phyloP scores from a whole-genome alignment of 2,113 vertebrate genomes.

The Rhadina sibilatrix region DNA sequence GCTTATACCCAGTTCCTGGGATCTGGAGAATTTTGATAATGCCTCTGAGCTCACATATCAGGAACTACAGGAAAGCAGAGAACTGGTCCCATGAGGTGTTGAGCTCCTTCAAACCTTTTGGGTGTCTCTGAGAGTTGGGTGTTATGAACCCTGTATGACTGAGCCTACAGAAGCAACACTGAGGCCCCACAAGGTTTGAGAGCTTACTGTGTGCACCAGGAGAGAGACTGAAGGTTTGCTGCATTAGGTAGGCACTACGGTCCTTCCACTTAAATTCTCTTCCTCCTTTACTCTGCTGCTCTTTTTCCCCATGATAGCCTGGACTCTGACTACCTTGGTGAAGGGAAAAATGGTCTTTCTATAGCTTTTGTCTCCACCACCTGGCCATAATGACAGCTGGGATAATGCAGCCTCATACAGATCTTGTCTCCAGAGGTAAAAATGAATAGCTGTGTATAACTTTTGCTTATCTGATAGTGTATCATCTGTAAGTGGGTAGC shows the following conservation, averaged over 20 bases:
- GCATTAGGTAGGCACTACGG: neutral
- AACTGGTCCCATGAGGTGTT: neutral
- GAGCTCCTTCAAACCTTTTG: neutral
- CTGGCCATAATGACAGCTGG: neutral
- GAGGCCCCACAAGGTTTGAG: fast-evolving
- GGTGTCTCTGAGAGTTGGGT: neutral
- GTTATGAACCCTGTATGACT: fast-evolving
- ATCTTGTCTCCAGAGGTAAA: neutral
- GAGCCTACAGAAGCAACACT: neutral
- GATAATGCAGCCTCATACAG: neutral
- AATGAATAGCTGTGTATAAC: neutral
- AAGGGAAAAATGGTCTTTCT: neutral
- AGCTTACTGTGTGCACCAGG: neutral
- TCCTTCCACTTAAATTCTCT: neutral
- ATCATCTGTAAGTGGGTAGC: neutral
- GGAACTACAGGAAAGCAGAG: neutral
- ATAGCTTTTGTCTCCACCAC: neutral
- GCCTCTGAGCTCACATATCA: neutral
- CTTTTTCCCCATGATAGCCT: neutral
- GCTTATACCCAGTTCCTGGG: neutral
- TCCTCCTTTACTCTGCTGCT: neutral
- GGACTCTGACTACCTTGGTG: neutral
- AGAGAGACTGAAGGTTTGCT: neutral
- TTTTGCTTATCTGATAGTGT: neutral
- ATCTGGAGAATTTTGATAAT: neutral